phyloP scores from a whole-genome alignment of 53 echinoderm and acorn worm species.

The Zoroaster sp. region DNA sequence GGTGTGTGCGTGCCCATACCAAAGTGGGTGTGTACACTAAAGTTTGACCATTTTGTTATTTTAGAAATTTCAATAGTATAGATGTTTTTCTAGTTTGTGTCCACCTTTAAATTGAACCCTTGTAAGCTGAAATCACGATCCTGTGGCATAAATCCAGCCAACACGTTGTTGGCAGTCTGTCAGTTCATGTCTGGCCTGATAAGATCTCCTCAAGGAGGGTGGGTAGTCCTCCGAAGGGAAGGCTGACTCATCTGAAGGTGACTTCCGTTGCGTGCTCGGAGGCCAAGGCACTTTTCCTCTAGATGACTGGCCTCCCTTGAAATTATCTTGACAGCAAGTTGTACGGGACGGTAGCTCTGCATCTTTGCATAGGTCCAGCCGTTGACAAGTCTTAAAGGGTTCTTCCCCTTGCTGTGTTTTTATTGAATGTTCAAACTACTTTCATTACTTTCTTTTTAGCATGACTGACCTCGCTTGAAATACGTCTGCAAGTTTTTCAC shows the following conservation, averaged over 20 bases:
- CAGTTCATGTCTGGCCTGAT: background rate
- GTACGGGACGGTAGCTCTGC: background rate
- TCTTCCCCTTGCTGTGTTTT: background rate
- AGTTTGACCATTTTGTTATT: no score
- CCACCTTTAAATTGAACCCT: no score
- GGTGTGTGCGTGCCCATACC: no score
- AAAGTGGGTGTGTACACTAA: no score
- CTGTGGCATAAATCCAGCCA: no score
- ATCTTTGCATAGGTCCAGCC: background rate
- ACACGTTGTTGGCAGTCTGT: background rate
- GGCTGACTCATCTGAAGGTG: conserved; percentile 10
- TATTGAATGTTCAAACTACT: background rate
- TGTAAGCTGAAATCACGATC: no score
- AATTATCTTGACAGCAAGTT: background rate
- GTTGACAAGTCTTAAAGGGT: background rate
- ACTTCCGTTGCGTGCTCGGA: conserved; percentile 24
- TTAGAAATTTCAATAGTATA: no score
- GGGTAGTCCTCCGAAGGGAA: conserved; percentile 25
- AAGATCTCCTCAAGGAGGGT: background rate
- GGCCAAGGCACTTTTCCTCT: conserved; percentile 39
- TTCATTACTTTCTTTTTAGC: background rate
- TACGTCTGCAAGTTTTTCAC: background rate
- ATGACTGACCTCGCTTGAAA: background rate
- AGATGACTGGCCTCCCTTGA: background rate
- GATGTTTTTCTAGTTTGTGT: no score